Conservation (phyloP, 2,113 vertebrate species). For the Salvator merianae region DNA sequence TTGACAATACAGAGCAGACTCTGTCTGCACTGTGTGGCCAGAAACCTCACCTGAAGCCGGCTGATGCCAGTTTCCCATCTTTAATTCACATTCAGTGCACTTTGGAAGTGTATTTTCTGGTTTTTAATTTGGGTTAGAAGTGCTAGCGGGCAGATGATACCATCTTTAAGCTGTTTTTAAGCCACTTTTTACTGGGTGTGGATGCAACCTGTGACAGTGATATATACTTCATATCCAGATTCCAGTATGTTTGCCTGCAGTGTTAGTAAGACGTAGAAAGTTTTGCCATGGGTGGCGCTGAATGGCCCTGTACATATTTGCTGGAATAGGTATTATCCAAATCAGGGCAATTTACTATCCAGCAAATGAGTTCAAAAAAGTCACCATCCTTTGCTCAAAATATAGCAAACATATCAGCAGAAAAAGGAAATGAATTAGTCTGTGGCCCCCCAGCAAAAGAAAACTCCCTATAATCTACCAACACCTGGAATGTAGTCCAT, state of each 20-base stretch:
- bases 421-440: conserved; percentile 24
- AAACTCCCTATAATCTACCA: conserved; percentile 32
- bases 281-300: not conserved
- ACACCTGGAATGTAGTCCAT: conserved; percentile 42
- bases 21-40: too few relatives aligned
- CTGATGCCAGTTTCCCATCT: too few relatives aligned
- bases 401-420: not conserved
- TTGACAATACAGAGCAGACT: too few relatives aligned
- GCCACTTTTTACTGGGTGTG: too few relatives aligned
- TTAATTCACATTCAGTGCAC: too few relatives aligned
- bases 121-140: too few relatives aligned
- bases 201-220: not conserved
- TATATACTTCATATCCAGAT: not conserved
- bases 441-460: conserved; percentile 23
- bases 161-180: too few relatives aligned
- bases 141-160: too few relatives aligned
- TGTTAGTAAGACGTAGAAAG: not conserved
- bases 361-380: not conserved
- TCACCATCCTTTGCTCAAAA: not conserved
- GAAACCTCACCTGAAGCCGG: too few relatives aligned
- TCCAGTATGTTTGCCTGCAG: not conserved
- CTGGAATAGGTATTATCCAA: not conserved
- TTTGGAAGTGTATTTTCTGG: too few relatives aligned
- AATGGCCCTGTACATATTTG: conserved; percentile 2
- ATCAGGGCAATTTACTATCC: not conserved